These are phyloP conservation scores for Tragelaphus strepsiceros DNA, from an alignment of 2,113 vertebrate genomes.

Conservation along the genomic window DNA sequence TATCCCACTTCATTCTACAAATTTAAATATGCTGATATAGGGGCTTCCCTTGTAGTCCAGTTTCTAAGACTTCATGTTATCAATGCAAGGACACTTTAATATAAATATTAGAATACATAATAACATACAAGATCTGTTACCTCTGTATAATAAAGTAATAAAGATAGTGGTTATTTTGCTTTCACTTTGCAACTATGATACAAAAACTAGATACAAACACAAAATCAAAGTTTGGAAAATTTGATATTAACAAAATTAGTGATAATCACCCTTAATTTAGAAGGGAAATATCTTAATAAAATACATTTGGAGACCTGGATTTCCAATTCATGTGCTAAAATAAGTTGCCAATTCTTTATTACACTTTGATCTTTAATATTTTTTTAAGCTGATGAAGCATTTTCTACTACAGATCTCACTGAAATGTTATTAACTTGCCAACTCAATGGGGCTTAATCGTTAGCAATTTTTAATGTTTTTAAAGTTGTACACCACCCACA, in stretches of 20 bases:
- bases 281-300: not conserved
- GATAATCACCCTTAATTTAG: not conserved
- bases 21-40: not conserved
- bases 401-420: slow-evolving; percentile 3
- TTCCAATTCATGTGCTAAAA: not conserved
- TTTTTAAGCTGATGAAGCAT: slow-evolving; percentile 13
- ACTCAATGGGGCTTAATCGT: not conserved
- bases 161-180: not conserved
- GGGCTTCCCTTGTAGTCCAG: not conserved
- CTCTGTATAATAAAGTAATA: not conserved
- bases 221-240: not conserved
- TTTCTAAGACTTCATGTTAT: not conserved
- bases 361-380: not conserved
- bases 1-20: not conserved
- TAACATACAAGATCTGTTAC: not conserved
- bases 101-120: not conserved
- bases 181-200: not conserved
- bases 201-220: not conserved
- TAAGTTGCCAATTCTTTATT: not conserved
- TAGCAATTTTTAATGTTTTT: slow-evolving; percentile 29
- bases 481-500: not conserved
- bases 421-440: slow-evolving; percentile 25
- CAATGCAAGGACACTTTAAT: not conserved
- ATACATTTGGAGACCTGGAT: not conserved
- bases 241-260: not conserved